These are phyloP conservation scores for Euplagia quadripunctaria DNA, from an alignment of 2,888 invertebrate genomes.

Conservation along the genomic window DNA sequence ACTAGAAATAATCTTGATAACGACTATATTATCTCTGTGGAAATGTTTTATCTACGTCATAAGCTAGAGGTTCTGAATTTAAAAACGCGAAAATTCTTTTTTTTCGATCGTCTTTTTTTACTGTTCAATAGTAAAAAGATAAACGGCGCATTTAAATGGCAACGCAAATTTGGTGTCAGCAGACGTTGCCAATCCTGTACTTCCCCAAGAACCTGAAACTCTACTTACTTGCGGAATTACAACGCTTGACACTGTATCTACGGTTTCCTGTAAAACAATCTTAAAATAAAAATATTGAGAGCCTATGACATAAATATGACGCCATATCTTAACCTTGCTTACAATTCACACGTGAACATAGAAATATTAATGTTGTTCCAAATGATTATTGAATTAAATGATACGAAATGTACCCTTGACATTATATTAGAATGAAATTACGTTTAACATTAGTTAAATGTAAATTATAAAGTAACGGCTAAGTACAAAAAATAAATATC, in stretches of 20 bases:
- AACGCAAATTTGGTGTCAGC: no score
- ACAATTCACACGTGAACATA: conserved; percentile 3
- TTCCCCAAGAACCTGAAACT: no score
- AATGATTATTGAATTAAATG: conserved; percentile 37
- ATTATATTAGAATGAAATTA: conserved; percentile 36
- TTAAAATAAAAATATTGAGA: background rate
- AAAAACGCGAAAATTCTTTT: no score
- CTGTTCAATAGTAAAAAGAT: no score
- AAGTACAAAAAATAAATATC: background rate
- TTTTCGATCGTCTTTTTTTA: no score
- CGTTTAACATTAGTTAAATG: background rate
- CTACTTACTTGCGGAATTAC: background rate
- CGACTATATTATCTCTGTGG: conserved; percentile 15
- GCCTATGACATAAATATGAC: conserved; percentile 14
- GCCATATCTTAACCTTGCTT: conserved; percentile 20
- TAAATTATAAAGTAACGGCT: background rate
- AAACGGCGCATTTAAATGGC: no score
- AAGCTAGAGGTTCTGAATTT: background rate
- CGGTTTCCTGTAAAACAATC: background rate
- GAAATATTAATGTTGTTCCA: conserved; percentile 41
- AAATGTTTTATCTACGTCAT: conserved; percentile 21
- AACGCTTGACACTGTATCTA: background rate
- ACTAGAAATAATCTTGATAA: conserved; percentile 11
- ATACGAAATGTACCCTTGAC: conserved; percentile 28
- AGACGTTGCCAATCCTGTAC: no score